Conservation (phyloP, 1,140 invertebrate genomes). For the Nebria ingens region DNA sequence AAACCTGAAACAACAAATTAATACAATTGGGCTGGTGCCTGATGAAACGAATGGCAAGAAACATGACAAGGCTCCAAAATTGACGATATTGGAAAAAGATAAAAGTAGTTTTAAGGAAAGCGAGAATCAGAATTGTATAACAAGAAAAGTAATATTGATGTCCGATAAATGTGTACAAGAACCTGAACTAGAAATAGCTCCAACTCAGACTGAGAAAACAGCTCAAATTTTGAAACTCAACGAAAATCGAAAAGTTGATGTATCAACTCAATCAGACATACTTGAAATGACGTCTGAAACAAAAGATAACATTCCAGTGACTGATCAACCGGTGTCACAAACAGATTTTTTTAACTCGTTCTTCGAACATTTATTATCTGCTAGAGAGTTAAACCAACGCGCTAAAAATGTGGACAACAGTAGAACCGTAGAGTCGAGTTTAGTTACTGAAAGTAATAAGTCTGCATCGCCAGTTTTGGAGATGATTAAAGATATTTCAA, state of each 20-base stretch:
- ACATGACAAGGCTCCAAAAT: background rate
- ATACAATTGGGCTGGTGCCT: slow-evolving; percentile 17
- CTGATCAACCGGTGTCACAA: background rate
- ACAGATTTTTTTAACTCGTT: background rate
- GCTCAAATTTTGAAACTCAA: slow-evolving; percentile 11
- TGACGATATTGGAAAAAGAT: background rate
- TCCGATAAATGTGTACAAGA: background rate
- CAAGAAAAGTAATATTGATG: background rate
- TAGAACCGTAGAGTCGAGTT: slow-evolving; percentile 11
- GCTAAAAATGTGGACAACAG: slow-evolving; percentile 14
- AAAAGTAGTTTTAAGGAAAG: background rate
- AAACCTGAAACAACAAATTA: slow-evolving; percentile 33
- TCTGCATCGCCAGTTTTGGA: background rate
- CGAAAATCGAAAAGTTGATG: background rate
- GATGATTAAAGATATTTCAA: background rate
- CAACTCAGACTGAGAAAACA: slow-evolving; percentile 17
- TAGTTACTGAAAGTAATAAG: background rate
- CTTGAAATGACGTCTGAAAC: background rate
- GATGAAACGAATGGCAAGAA: background rate
- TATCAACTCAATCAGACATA: background rate
- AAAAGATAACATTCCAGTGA: background rate
- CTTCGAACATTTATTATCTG: background rate
- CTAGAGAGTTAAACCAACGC: background rate
- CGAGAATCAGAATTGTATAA: background rate
- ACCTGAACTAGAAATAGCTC: background rate